A percentile compares a stretch with the other conserved stretches of the same genome.
Evolutionary conservation across 2,888 invertebrate genomes (phyloP).

Genomic region (Galerucella calmariensis): DNA sequence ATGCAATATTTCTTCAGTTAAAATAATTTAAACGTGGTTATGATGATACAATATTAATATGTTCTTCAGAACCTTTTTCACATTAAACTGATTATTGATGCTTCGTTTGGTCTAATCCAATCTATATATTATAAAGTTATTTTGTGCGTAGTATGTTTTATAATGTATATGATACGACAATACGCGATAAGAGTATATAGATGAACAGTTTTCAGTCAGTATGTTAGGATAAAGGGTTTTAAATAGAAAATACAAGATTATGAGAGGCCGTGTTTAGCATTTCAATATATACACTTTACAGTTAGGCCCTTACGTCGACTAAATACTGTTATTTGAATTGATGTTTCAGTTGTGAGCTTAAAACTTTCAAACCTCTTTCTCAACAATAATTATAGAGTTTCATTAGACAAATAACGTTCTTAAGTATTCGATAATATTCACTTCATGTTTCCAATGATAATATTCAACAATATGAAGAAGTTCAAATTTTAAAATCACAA

Average conservation of each 20-base stretch:
- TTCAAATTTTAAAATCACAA: conserved; percentile 11
- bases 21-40: background rate
- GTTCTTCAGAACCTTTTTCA: conserved; percentile 6
- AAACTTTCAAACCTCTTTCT: background rate
- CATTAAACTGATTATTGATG: conserved; percentile 18
- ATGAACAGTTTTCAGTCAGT: conserved; percentile 39
- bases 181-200: conserved; percentile 27
- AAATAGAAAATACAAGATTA: conserved; percentile 33
- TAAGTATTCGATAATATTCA: conserved; percentile 14
- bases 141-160: conserved; percentile 27
- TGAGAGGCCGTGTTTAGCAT: conserved; percentile 36
- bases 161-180: conserved; percentile 15
- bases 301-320: conserved; percentile 41
- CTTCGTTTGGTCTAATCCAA: conserved; percentile 23
- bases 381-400: conserved; percentile 5
- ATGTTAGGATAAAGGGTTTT: conserved; percentile 21
- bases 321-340: conserved; percentile 24
- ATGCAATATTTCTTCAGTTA: background rate
- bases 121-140: conserved; percentile 2
- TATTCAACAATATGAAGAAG: background rate
- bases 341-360: conserved; percentile 20
- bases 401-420: background rate
- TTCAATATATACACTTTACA: conserved; percentile 40
- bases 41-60: background rate
- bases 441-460: background rate